Evolutionary conservation across 92 coral and sea anemone genomes (phyloP).

Genomic region (Chrysogorgia sp.): DNA sequence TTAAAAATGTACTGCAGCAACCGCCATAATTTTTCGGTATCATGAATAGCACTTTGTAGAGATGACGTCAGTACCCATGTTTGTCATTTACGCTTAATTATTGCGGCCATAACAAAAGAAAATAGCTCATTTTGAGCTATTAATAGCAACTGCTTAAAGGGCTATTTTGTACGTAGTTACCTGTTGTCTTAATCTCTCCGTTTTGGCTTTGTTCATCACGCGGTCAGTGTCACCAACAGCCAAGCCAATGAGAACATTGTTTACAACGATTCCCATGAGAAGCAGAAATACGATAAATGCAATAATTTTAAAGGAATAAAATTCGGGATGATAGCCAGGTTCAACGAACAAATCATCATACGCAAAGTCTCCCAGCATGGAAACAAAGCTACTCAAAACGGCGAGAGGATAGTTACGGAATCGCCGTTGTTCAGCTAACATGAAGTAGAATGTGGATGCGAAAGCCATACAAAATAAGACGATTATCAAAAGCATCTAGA

Average conservation of each 20-base stretch:
- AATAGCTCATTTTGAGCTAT: too few relatives aligned
- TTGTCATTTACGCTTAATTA: too few relatives aligned
- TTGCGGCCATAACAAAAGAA: too few relatives aligned
- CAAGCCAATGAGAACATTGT: too few relatives aligned
- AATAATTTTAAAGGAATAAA: constrained; percentile 1
- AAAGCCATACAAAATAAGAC: constrained; percentile 16
- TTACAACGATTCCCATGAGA: constrained; percentile 16
- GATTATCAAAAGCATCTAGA: constrained; percentile 21
- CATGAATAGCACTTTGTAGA: too few relatives aligned
- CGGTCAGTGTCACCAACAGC: constrained; percentile 30
- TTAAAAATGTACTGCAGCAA: too few relatives aligned
- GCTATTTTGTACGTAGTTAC: too few relatives aligned
- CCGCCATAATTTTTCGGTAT: too few relatives aligned
- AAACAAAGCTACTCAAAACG: constrained; percentile 4
- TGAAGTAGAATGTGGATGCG: constrained; percentile 6
- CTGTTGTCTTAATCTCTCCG: constrained; percentile 4
- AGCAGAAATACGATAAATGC: constrained; percentile 5
- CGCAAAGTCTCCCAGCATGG: constrained; percentile 3
- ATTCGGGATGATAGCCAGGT: not conserved
- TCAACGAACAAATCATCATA: constrained; percentile 20
- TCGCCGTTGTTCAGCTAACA: constrained; percentile 7
- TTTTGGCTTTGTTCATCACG: constrained; percentile 22
- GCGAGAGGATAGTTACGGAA: constrained; percentile 3
- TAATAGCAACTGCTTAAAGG: too few relatives aligned
- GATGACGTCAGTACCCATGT: too few relatives aligned